Percentiles rank a stretch among this genome's conserved stretches.
These are phyloP conservation scores for Cuculus canorus DNA, from an alignment of 2,797 vertebrate genomes.

Conservation along the genomic window DNA sequence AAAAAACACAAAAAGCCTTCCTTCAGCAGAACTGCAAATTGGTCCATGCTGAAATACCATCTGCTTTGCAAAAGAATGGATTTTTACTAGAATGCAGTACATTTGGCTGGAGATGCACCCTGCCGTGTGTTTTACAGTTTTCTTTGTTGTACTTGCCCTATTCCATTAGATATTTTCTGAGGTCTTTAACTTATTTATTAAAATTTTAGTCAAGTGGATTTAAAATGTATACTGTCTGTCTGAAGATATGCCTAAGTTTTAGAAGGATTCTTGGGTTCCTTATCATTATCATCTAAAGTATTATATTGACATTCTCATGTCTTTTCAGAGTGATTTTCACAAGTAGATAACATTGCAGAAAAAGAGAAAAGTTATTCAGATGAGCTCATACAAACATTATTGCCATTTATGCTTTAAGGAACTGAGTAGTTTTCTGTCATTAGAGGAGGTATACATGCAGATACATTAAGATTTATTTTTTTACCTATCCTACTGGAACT, in stretches of 20 bases:
- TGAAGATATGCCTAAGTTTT: neutral
- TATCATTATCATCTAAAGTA: neutral
- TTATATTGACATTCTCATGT: neutral
- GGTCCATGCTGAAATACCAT: constrained; percentile 29
- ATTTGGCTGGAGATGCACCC: neutral
- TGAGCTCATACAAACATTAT: neutral
- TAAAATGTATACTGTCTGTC: neutral
- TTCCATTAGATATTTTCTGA: neutral
- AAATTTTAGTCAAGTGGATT: neutral
- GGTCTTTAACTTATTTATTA: neutral
- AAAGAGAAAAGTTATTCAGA: neutral
- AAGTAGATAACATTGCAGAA: neutral
- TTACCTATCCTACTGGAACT: neutral
- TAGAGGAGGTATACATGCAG: neutral
- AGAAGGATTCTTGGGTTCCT: neutral
- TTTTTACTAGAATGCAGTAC: constrained; percentile 36
- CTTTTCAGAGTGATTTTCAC: neutral
- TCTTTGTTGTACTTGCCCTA: neutral
- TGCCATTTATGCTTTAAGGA: neutral
- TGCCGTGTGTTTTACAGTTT: neutral
- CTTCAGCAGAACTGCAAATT: neutral
- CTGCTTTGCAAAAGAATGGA: neutral
- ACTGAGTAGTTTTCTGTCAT: neutral
- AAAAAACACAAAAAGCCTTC: neutral
- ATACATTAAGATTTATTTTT: neutral